Evolutionary conservation across 2,888 invertebrate species (phyloP).

Genomic region (Rhamphomyia laevipes): DNA sequence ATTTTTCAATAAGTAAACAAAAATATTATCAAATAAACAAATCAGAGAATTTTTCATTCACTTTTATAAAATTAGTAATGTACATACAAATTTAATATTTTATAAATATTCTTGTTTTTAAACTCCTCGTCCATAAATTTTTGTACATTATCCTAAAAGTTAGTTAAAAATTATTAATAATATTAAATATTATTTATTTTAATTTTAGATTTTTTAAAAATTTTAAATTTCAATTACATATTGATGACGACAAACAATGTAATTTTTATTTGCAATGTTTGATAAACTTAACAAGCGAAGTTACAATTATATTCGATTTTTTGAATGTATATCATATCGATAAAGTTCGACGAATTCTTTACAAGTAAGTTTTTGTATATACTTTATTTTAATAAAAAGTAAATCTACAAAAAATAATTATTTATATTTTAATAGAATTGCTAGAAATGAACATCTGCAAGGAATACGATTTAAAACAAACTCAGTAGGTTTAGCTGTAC

Average conservation of each 20-base stretch:
- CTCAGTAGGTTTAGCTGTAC: constrained; percentile 28
- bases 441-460: constrained; percentile 32
- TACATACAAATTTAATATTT: no score
- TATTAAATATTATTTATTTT: constrained; percentile 6
- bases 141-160: no score
- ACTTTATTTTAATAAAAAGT: neutral
- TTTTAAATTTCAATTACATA: constrained; percentile 32
- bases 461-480: constrained; percentile 33
- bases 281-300: constrained; percentile 29
- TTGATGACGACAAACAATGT: constrained; percentile 32
- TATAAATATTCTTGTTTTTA: no score
- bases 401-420: neutral
- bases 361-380: constrained; percentile 31
- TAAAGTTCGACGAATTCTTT: constrained; percentile 31
- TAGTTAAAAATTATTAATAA: no score
- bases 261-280: constrained; percentile 32
- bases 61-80: no score
- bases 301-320: constrained; percentile 33
- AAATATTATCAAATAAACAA: no score
- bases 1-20: no score
- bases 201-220: constrained; percentile 33
- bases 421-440: constrained; percentile 22
- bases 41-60: no score
- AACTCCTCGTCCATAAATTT: no score
- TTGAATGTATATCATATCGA: constrained; percentile 33